Base-by-base conservation (phyloP, 2,113 vertebrate species). In the Tiliqua scincoides region DNA sequence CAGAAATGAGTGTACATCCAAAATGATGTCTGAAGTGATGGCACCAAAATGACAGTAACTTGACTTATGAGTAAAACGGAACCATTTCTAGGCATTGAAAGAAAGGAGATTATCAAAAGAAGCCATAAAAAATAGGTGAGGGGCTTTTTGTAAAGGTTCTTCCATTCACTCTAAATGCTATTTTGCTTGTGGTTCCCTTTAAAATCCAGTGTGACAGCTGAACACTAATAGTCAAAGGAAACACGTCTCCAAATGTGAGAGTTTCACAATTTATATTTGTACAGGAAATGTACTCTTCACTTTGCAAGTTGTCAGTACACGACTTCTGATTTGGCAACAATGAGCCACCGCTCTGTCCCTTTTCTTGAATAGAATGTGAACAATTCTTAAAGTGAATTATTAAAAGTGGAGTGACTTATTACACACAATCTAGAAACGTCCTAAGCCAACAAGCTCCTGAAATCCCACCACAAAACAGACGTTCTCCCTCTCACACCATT, bases 81-180 rank as follows among this genome's bases (percentile, higher is more conserved):
- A 61, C 25, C 11, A 35, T 79, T 25, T 79, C 35, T 32, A 79
- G 32, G 54, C 10, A 32, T 54, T 61, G 6, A 14, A 61, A 61
- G 27, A 11, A 11, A 27, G 32, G 32, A 17, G 0, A 85, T 3
- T 0, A 83, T 87, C 52, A 3, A 84, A 76, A 1, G 11, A 35
- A 6, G 62, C 0, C 0, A 57, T 3, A n/a, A 18, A 37, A 35
- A 32, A 57, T 3, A 79, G 2, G 43, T n/a, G n/a, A n/a, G n/a
- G n/a, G n/a, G n/a, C n/a, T n/a, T n/a, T n/a, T 83, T 74, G 48
- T 82, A 32, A 86, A 91, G 86, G 57, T 0, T 57, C 15, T 61
- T 73, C 1, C 43, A 30, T 77, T 59, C 35, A 32, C 35, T 6
- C 15, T 61, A 30, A 30, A 15, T n/a, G 71, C 20, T 70, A 32